A percentile compares a stretch with the other conserved stretches of the same genome.
phyloP scores from a whole-genome alignment of 2,888 invertebrate species.

The Parnassius orleans region DNA sequence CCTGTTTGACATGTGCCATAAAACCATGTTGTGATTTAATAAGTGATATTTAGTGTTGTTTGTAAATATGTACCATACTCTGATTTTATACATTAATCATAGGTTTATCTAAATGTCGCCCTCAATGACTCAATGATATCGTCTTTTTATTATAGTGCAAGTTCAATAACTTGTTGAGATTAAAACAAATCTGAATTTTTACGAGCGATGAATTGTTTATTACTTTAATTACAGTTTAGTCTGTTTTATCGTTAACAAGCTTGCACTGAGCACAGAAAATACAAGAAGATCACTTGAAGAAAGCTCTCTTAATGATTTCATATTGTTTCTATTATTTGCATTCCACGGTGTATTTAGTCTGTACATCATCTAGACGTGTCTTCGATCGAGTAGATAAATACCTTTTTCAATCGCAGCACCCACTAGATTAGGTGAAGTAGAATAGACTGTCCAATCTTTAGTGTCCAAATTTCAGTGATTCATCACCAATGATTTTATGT shows the following conservation, averaged over 20 bases:
- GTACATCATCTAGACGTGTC: conserved; percentile 58
- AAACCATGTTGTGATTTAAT: conserved; percentile 79
- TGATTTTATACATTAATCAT: conserved; percentile 62
- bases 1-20: conserved; percentile 78
- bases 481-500: conserved; percentile 75
- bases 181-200: conserved; percentile 26
- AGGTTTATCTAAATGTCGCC: conserved; percentile 55
- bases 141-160: conserved; percentile 50
- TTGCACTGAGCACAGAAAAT: conserved; percentile 42
- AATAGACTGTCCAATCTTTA: conserved; percentile 46
- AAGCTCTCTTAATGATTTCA: conserved; percentile 35
- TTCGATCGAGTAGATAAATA: conserved; percentile 59
- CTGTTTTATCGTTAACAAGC: conserved; percentile 19
- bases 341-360: conserved; percentile 35
- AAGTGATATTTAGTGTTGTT: conserved; percentile 79
- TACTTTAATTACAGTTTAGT: conserved; percentile 9
- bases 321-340: conserved; percentile 42
- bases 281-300: conserved; percentile 28
- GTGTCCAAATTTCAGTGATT: conserved; percentile 75
- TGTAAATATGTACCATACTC: conserved; percentile 80
- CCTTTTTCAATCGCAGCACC: conserved; percentile 32
- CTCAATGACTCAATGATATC: conserved; percentile 53
- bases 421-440: conserved; percentile 72
- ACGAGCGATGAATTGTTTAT: conserved; percentile 32
- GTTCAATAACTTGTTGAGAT: conserved; percentile 34